Percentiles rank a stretch among this genome's conserved stretches.
phyloP scores from a whole-genome alignment of 2,888 invertebrate genomes.

The Elegia similella region DNA sequence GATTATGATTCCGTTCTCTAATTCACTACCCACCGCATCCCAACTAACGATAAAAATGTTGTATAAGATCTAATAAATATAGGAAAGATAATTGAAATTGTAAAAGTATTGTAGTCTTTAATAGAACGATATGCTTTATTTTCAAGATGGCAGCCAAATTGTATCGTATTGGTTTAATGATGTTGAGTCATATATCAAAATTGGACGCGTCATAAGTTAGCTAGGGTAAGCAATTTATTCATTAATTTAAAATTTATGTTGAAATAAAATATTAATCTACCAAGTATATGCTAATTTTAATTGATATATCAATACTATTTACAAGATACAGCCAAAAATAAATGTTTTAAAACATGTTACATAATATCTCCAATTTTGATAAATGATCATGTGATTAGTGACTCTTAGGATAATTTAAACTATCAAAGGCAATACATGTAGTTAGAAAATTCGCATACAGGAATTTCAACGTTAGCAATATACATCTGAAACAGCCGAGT shows the following conservation, averaged over 20 bases:
- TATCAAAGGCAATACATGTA: slow-evolving; percentile 68
- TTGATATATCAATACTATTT: slow-evolving; percentile 2
- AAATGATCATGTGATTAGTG: slow-evolving; percentile 37
- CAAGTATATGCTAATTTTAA: background rate
- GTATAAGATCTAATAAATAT: slow-evolving; percentile 77
- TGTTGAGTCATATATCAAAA: slow-evolving; percentile 26
- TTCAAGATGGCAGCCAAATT: slow-evolving; percentile 73
- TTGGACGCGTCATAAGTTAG: slow-evolving; percentile 15
- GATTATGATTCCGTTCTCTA: slow-evolving; percentile 60
- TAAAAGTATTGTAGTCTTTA: slow-evolving; percentile 77
- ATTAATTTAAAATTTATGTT: no score
- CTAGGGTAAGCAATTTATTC: background rate
- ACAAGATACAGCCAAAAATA: background rate
- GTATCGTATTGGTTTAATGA: slow-evolving; percentile 42
- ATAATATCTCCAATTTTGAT: slow-evolving; percentile 29
- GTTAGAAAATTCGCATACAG: slow-evolving; percentile 56
- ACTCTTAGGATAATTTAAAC: slow-evolving; percentile 58
- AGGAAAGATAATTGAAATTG: slow-evolving; percentile 78
- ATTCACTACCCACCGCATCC: slow-evolving; percentile 48
- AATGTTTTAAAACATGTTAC: background rate
- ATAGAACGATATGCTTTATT: slow-evolving; percentile 80
- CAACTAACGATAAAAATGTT: slow-evolving; percentile 66
- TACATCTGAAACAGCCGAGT: slow-evolving; percentile 45
- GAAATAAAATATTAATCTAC: background rate
- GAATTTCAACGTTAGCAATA: slow-evolving; percentile 44